phyloP scores from a whole-genome alignment of 2,113 vertebrate genomes.

The Callipepla californica region DNA sequence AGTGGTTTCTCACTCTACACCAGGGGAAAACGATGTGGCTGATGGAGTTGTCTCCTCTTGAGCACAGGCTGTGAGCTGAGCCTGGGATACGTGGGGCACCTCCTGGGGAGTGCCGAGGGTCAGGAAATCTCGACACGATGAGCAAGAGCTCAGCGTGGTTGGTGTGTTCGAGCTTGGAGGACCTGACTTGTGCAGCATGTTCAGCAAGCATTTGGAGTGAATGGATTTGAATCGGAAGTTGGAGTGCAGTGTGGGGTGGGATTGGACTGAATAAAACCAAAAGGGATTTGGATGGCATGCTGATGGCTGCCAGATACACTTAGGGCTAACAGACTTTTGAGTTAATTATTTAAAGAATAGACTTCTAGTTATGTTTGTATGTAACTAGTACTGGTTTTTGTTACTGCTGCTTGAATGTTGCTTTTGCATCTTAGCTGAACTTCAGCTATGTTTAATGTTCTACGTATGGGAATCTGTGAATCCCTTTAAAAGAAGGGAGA shows the following conservation, averaged over 20 bases:
- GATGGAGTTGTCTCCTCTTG: background rate
- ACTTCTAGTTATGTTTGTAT: background rate
- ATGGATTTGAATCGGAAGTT: background rate
- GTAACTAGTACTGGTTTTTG: background rate
- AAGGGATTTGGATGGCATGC: accelerated
- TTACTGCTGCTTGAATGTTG: background rate
- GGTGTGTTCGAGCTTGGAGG: accelerated
- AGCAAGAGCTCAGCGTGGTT: background rate
- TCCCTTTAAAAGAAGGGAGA: background rate
- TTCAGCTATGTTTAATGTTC: background rate
- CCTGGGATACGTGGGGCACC: background rate
- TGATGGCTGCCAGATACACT: background rate
- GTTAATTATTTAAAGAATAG: background rate
- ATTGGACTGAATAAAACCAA: background rate
- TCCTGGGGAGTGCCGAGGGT: background rate
- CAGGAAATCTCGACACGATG: background rate
- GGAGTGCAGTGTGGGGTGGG: background rate
- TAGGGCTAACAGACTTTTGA: background rate
- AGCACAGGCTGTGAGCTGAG: background rate
- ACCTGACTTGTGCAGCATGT: background rate
- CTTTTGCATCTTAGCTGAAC: background rate
- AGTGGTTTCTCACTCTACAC: background rate
- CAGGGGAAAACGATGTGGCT: accelerated
- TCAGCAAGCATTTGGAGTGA: accelerated
- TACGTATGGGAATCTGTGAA: background rate